Evolutionary conservation across 1,140 invertebrate genomes (phyloP), one percentile per base, ranked within the genome.

Genomic region (Bilobella aurantiaca): DNA sequence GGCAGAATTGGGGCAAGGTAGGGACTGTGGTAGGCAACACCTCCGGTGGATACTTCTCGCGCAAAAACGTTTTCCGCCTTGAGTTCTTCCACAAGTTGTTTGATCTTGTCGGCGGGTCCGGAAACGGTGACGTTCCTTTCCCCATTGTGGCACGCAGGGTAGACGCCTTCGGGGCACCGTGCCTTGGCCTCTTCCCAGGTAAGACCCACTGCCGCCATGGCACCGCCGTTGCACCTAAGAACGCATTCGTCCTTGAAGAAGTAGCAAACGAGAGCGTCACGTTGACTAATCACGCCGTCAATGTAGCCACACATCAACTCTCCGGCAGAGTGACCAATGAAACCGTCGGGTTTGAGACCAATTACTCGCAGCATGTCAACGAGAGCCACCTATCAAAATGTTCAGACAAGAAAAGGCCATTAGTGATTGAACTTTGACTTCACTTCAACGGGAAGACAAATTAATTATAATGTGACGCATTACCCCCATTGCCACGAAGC

Each of bases 51-150:
- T 0, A 99, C 95, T 62, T 85, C 82, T 72, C 89, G 93, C 8
- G 89, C 92, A 77, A 98, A 97, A 34, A 94, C 84, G 12, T 86
- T 85, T 76, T 93, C 85, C 0, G 79, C 81, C 69, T 87, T 83
- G 14, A 96, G 76, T 63, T 86, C 74, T 25, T 82, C 82, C 0
- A 91, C 84, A 74, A 96, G 91, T 65, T 84, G 82, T 1, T 79
- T 75, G 0, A 95, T 81, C 1, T 82, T 80, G 1, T 82, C 81
- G 18, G 83, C 81, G 1, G 92, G 89, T 0, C 96, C 96, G 2
- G 95, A 97, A 58, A 98, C 84, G 0, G 94, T 96, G 0, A 96
- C 91, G 65, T 88, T 93, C 75, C 98, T 93, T 31, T 80, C 82
- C 42, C 90, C 85, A 78, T 98, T 98, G 79, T 98, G 91, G 77